phyloP scores from a whole-genome alignment of 2,113 vertebrate genomes.

The Clupea harengus region DNA sequence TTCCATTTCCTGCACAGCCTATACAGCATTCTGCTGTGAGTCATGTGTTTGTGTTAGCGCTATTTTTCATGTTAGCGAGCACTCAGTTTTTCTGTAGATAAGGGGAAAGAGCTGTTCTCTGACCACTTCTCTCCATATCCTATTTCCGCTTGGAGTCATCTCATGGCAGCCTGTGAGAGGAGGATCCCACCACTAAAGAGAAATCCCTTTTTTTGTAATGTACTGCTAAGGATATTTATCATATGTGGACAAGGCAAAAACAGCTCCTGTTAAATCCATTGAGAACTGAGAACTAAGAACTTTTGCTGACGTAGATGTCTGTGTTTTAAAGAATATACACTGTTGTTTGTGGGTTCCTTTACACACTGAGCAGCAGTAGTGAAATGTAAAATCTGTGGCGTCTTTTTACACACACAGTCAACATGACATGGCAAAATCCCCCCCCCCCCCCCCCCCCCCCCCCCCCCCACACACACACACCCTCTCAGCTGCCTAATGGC shows the following conservation, averaged over 20 bases:
- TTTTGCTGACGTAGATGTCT: background rate
- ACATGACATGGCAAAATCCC: background rate
- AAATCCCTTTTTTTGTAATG: constrained; percentile 30
- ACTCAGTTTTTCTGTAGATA: constrained; percentile 42
- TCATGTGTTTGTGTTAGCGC: constrained; percentile 45
- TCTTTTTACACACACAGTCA: background rate
- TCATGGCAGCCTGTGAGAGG: constrained; percentile 40
- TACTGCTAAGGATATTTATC: background rate
- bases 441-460: too few relatives aligned
- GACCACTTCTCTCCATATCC: constrained; percentile 54
- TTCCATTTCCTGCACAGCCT: constrained; percentile 45
- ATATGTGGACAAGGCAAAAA: background rate
- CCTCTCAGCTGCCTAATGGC: background rate
- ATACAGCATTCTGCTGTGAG: constrained; percentile 30
- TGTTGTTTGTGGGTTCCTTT: background rate
- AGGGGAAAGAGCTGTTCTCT: constrained; percentile 39
- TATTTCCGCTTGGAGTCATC: constrained; percentile 51
- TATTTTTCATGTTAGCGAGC: constrained; percentile 49
- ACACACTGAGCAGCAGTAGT: background rate
- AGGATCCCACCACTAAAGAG: constrained; percentile 43
- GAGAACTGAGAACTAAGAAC: background rate
- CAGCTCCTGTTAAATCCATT: background rate
- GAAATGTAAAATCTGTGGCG: background rate
- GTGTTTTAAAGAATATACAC: background rate
- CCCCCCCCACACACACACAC: too few relatives aligned